Conservation (phyloP, 2,888 invertebrate species). For the Acleris literana region DNA sequence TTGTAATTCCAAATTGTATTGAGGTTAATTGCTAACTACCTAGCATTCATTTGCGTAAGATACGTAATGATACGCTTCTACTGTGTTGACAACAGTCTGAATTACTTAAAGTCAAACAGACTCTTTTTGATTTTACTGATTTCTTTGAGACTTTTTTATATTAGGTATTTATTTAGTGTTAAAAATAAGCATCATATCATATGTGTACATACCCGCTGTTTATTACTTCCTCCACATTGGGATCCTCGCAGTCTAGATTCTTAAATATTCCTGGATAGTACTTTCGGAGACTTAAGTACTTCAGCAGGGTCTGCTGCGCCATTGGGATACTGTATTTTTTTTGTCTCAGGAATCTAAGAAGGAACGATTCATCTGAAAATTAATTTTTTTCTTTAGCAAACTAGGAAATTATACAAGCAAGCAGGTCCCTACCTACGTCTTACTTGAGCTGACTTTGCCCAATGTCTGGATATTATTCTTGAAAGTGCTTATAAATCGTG, state of each 20-base stretch:
- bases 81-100: not conserved
- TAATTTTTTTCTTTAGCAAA: not conserved
- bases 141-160: no score
- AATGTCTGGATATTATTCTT: no score
- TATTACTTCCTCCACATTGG: slow-evolving; percentile 85
- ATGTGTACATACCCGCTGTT: slow-evolving; percentile 82
- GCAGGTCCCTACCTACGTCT: no score
- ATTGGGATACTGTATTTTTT: slow-evolving; percentile 91
- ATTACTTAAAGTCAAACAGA: no score
- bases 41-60: slow-evolving; percentile 20
- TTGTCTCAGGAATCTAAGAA: slow-evolving; percentile 89
- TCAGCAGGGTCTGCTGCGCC: slow-evolving; percentile 90
- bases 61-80: slow-evolving; percentile 12
- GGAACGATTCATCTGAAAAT: slow-evolving; percentile 87
- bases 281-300: slow-evolving; percentile 89
- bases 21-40: slow-evolving; percentile 31
- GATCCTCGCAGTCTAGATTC: slow-evolving; percentile 86
- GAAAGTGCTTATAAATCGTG: no score
- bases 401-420: no score
- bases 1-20: slow-evolving; percentile 46
- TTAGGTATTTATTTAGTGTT: no score
- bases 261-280: slow-evolving; percentile 86
- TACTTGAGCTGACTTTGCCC: no score
- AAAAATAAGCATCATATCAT: not conserved
- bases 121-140: no score